These are phyloP conservation scores for Bambusicola thoracicus DNA, from an alignment of 2,113 vertebrate species.

Conservation along the genomic window DNA sequence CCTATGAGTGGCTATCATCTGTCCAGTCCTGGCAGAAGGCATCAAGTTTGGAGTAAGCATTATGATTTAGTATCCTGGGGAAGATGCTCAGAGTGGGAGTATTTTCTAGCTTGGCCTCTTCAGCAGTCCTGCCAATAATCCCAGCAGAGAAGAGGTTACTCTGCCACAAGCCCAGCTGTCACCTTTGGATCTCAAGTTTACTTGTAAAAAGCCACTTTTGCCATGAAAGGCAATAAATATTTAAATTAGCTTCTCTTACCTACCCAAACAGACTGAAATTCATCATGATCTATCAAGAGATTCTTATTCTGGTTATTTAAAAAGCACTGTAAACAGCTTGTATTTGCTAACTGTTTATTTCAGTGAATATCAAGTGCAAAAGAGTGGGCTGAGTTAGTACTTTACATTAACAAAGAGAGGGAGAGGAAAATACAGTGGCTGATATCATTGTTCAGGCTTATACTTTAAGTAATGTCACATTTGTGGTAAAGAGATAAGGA, in stretches of 20 bases:
- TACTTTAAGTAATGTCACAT: background rate
- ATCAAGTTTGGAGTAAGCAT: background rate
- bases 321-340: background rate
- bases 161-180: background rate
- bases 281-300: background rate
- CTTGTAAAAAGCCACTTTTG: background rate
- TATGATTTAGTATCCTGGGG: background rate
- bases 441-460: background rate
- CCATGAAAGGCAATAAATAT: background rate
- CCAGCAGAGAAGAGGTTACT: background rate
- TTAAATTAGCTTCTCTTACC: background rate
- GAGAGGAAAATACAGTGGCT: background rate
- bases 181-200: background rate
- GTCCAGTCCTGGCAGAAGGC: background rate
- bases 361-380: background rate
- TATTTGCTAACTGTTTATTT: conserved; percentile 22
- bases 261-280: background rate
- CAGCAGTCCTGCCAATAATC: background rate
- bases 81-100: background rate
- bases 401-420: background rate
- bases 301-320: background rate
- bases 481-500: conserved; percentile 23
- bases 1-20: background rate
- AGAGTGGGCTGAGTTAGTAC: background rate
- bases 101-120: background rate